A percentile compares a stretch with the other conserved stretches of the same genome.
These are phyloP conservation scores for Solenodon paradoxus DNA, from an alignment of 2,113 vertebrate genomes.

Conservation along the genomic window DNA sequence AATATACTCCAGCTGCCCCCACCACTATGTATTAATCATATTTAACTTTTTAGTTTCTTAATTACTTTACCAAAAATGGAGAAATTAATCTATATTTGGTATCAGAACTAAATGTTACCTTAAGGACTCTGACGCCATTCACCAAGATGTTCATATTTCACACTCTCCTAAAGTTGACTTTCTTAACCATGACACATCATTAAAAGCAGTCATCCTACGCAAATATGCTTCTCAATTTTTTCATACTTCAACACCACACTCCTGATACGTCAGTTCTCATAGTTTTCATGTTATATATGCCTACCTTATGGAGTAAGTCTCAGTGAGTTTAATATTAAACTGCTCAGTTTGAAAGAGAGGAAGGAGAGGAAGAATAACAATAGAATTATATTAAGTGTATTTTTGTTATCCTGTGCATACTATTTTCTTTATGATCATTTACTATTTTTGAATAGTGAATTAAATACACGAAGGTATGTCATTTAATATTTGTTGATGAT, in stretches of 20 bases:
- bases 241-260: not conserved
- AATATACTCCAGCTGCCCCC: fast-evolving
- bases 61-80: not conserved
- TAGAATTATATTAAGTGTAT: not conserved
- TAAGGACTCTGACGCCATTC: not conserved
- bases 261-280: too few relatives aligned
- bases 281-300: not conserved
- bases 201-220: not conserved
- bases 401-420: not conserved
- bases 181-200: not conserved
- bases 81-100: not conserved
- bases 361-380: not conserved
- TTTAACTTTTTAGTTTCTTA: not conserved
- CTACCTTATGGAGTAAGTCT: not conserved
- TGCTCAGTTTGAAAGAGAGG: not conserved
- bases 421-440: not conserved
- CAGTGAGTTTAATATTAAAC: not conserved
- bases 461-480: not conserved
- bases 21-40: too few relatives aligned
- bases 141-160: not conserved
- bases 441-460: too few relatives aligned
- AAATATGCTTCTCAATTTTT: not conserved
- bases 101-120: not conserved
- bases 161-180: not conserved
- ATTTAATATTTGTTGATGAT: not conserved